phyloP scores from a whole-genome alignment of 2,888 invertebrate genomes.

The Melieria omissa region DNA sequence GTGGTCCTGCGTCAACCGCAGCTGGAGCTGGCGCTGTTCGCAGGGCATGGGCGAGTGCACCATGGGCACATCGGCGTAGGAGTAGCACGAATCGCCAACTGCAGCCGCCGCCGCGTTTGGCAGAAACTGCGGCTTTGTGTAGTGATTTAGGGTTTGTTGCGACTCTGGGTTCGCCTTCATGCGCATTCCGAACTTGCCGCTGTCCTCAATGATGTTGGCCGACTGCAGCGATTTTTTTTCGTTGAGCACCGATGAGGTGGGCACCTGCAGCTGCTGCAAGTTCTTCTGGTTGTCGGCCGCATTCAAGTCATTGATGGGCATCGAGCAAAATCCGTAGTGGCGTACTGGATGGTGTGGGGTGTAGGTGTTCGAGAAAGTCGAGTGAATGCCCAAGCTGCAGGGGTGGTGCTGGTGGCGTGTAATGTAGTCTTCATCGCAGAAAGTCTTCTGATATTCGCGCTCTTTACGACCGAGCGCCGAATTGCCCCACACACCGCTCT shows the following conservation, averaged over 20 bases:
- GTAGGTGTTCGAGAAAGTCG: slow-evolving; percentile 63
- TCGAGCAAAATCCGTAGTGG: slow-evolving; percentile 72
- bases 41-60: slow-evolving; percentile 48
- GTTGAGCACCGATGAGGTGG: slow-evolving; percentile 61
- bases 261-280: slow-evolving; percentile 65
- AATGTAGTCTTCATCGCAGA: slow-evolving; percentile 85
- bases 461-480: slow-evolving; percentile 75
- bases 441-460: slow-evolving; percentile 90
- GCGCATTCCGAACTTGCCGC: slow-evolving; percentile 63
- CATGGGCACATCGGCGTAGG: slow-evolving; percentile 61
- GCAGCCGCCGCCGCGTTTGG: slow-evolving; percentile 54
- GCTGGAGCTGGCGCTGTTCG: slow-evolving; percentile 43
- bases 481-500: slow-evolving; percentile 70
- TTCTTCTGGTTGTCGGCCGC: slow-evolving; percentile 54
- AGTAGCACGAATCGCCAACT: slow-evolving; percentile 60
- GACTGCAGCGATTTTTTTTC: slow-evolving; percentile 55
- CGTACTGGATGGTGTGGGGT: slow-evolving; percentile 66
- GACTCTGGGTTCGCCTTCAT: slow-evolving; percentile 53
- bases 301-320: slow-evolving; percentile 91
- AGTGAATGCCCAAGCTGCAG: slow-evolving; percentile 64
- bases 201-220: slow-evolving; percentile 52
- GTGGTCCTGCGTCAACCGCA: slow-evolving; percentile 60
- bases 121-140: slow-evolving; percentile 60
- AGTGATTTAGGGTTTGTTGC: slow-evolving; percentile 56
- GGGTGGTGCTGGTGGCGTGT: slow-evolving; percentile 67